Percentiles rank a stretch among this genome's conserved stretches.
These are phyloP conservation scores for Nomada ferruginata DNA, from an alignment of 2,888 invertebrate genomes.

Conservation along the genomic window DNA sequence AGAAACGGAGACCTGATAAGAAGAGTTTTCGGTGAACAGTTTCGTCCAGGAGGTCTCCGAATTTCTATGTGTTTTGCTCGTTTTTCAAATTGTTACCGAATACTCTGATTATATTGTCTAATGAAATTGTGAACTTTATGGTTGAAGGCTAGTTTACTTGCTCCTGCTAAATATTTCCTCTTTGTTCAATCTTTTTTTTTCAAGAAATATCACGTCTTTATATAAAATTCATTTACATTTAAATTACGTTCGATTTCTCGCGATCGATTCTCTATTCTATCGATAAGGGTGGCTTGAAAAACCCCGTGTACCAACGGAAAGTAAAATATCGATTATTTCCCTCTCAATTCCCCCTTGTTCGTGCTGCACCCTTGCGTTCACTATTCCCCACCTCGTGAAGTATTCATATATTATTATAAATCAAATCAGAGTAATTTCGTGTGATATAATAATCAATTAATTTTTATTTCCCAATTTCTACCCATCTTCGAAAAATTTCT, in stretches of 20 bases:
- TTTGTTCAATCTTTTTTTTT: no score
- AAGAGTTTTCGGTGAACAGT: neutral
- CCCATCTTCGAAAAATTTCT: no score
- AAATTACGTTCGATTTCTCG: neutral
- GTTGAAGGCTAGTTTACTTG: neutral
- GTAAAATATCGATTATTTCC: conserved; percentile 25
- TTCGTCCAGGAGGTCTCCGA: neutral
- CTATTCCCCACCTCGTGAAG: neutral
- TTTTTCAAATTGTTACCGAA: neutral
- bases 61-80: neutral
- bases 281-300: neutral
- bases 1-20: conserved; percentile 15
- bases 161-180: no score
- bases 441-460: neutral
- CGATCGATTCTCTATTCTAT: conserved; percentile 3
- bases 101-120: neutral
- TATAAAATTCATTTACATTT: no score
- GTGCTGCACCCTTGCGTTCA: conserved; percentile 40
- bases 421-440: no score
- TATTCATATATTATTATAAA: no score
- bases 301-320: conserved; percentile 5
- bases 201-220: no score
- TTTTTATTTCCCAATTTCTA: neutral
- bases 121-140: neutral
- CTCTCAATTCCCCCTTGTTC: conserved; percentile 3